Percentiles rank a stretch among this genome's conserved stretches.
phyloP scores from a whole-genome alignment of 2,113 vertebrate species.

The Cebus imitator region DNA sequence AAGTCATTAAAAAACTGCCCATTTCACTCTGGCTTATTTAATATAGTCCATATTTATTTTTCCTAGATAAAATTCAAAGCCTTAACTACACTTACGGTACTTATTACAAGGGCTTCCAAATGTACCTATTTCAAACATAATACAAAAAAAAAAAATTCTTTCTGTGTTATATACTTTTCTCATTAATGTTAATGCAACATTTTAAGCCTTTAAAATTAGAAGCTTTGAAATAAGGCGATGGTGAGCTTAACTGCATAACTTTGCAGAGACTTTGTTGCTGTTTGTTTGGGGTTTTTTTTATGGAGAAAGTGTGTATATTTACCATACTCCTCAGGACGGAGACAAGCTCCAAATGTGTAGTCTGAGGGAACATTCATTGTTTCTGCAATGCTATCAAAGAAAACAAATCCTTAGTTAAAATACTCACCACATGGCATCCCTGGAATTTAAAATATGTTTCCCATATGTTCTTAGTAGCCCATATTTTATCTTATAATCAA shows the following conservation, averaged over 20 bases:
- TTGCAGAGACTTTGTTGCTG: not conserved
- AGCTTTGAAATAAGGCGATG: not conserved
- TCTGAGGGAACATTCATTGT: slow-evolving; percentile 80
- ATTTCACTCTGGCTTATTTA: slow-evolving; percentile 7
- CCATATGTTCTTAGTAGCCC: not conserved
- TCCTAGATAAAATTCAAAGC: slow-evolving; percentile 16
- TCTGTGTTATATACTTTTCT: slow-evolving; percentile 14
- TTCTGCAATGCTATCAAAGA: slow-evolving; percentile 82
- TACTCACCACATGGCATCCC: not conserved
- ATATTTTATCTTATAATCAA: not conserved
- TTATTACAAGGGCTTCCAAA: slow-evolving; percentile 16
- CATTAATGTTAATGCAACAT: not conserved
- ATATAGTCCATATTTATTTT: not conserved
- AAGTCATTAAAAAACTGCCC: slow-evolving; percentile 10
- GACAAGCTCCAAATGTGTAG: slow-evolving; percentile 81
- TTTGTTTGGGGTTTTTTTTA: not conserved
- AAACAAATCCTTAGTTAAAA: slow-evolving; percentile 56
- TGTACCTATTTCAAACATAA: slow-evolving; percentile 11
- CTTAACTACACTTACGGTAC: not conserved
- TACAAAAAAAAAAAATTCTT: not conserved
- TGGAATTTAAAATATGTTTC: slow-evolving; percentile 34
- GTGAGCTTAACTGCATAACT: not conserved
- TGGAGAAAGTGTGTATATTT: slow-evolving; percentile 69
- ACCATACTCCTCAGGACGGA: slow-evolving; percentile 76
- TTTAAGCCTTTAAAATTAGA: slow-evolving; percentile 20